Conservation (phyloP, 2,888 invertebrate genomes). For the Selenia dentaria region DNA sequence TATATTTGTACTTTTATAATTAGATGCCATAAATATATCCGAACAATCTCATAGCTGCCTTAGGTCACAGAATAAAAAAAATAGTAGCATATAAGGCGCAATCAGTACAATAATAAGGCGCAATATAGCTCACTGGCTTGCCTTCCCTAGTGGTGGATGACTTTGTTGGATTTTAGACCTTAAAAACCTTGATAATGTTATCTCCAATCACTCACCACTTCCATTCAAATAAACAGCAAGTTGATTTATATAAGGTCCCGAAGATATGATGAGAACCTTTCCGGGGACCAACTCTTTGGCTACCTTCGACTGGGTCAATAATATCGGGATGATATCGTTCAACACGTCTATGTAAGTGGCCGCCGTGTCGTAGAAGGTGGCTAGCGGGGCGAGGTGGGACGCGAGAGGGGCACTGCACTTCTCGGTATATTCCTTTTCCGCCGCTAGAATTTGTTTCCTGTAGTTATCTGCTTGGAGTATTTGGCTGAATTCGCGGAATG, state of each 20-base stretch:
- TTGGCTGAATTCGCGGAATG: conserved; percentile 90
- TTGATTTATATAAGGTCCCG: conserved; percentile 89
- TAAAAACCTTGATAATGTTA: no score
- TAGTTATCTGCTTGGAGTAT: conserved; percentile 87
- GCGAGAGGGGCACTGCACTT: conserved; percentile 80
- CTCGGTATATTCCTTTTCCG: conserved; percentile 85
- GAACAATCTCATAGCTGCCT: no score
- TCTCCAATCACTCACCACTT: conserved; percentile 66
- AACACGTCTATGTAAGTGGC: conserved; percentile 85
- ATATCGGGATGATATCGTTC: conserved; percentile 82
- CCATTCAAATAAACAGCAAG: conserved; percentile 86
- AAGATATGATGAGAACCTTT: conserved; percentile 88
- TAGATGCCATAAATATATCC: no score
- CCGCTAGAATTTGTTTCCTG: conserved; percentile 85
- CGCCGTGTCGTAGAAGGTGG: conserved; percentile 87
- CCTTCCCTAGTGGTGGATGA: no score
- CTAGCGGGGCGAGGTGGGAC: conserved; percentile 86
- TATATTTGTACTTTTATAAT: no score
- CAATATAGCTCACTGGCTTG: no score
- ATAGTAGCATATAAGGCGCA: no score
- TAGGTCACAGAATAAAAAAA: no score
- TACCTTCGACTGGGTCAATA: conserved; percentile 80
- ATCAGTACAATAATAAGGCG: no score
- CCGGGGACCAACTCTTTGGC: conserved; percentile 89
- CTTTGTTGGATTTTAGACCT: no score